These are phyloP conservation scores for Axinella damicornis DNA, from an alignment of 37 sponge, comb jelly and placozoan species.

Conservation along the genomic window DNA sequence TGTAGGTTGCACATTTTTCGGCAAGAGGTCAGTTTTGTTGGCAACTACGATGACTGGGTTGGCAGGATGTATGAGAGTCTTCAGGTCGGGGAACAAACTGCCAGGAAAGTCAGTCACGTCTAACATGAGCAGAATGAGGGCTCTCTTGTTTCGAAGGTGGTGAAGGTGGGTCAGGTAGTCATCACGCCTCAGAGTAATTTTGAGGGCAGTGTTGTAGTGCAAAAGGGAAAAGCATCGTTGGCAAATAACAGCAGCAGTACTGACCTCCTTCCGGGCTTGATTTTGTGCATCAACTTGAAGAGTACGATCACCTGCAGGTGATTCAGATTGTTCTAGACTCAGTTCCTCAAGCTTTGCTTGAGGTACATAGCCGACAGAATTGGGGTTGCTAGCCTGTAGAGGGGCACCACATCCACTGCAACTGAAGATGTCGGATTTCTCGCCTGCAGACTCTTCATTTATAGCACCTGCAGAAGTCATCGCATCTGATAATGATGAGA, in stretches of 20 bases:
- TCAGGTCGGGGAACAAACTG: slow-evolving; percentile 74
- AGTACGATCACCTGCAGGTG: not conserved
- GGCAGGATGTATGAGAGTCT: slow-evolving; percentile 29
- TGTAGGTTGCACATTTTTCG: not conserved
- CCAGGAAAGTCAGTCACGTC: slow-evolving; percentile 87
- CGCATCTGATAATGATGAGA: too few species aligned
- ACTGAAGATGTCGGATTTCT: not conserved
- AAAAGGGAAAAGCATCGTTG: slow-evolving; percentile 82
- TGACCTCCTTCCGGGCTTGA: not conserved
- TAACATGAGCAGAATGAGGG: slow-evolving; percentile 76
- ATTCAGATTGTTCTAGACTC: not conserved
- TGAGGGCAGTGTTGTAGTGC: slow-evolving; percentile 80
- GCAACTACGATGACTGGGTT: slow-evolving; percentile 72
- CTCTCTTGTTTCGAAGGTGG: slow-evolving; percentile 58
- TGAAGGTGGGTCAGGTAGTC: slow-evolving; percentile 64
- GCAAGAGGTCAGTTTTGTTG: slow-evolving; percentile 86
- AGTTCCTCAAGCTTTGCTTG: slow-evolving; percentile 8
- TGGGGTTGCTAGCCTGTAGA: slow-evolving; percentile 48
- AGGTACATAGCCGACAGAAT: slow-evolving; percentile 54
- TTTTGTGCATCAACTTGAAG: not conserved
- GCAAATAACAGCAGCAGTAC: slow-evolving; percentile 37
- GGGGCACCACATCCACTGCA: slow-evolving; percentile 81
- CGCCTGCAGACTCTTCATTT: too few species aligned
- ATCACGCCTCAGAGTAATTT: slow-evolving; percentile 58
- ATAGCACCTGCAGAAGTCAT: too few species aligned